These are phyloP conservation scores for Drosophila dives DNA, from an alignment of 2,888 invertebrate species.

Conservation along the genomic window DNA sequence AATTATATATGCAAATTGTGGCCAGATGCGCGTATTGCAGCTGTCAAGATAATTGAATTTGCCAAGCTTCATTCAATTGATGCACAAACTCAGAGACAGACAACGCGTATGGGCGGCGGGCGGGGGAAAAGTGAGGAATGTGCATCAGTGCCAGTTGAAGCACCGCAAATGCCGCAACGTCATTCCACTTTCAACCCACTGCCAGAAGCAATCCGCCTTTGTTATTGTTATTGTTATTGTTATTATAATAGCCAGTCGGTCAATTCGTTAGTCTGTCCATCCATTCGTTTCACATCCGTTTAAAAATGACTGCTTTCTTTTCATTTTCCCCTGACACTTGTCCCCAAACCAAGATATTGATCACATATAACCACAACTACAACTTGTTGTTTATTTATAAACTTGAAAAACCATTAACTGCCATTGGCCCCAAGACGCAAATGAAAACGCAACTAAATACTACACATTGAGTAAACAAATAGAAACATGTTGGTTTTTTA, in stretches of 20 bases:
- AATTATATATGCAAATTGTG: constrained; percentile 65
- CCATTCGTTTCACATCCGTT: constrained; percentile 44
- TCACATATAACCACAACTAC: neutral
- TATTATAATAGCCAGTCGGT: constrained; percentile 22
- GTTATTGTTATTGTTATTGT: constrained; percentile 20
- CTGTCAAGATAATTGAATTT: constrained; percentile 73
- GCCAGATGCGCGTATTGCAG: constrained; percentile 48
- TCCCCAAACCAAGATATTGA: constrained; percentile 5
- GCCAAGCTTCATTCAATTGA: constrained; percentile 67
- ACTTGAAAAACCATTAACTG: constrained; percentile 31
- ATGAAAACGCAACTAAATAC: constrained; percentile 4
- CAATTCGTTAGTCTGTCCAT: constrained; percentile 6
- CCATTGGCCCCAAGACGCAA: neutral
- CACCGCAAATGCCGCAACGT: constrained; percentile 47
- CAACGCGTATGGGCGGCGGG: constrained; percentile 28
- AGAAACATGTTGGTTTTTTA: neutral
- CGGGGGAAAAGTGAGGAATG: constrained; percentile 15
- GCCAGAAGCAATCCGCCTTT: constrained; percentile 25
- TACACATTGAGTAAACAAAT: neutral
- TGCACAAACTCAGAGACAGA: constrained; percentile 29
- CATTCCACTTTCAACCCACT: constrained; percentile 31
- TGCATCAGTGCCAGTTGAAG: constrained; percentile 32
- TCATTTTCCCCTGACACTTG: constrained; percentile 26
- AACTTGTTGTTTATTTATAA: constrained; percentile 19
- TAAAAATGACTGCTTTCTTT: constrained; percentile 60